Evolutionary conservation across 1,140 invertebrate species (phyloP), one percentile per base, ranked within the genome.

Genomic region (Pogonognathellus flavescens): DNA sequence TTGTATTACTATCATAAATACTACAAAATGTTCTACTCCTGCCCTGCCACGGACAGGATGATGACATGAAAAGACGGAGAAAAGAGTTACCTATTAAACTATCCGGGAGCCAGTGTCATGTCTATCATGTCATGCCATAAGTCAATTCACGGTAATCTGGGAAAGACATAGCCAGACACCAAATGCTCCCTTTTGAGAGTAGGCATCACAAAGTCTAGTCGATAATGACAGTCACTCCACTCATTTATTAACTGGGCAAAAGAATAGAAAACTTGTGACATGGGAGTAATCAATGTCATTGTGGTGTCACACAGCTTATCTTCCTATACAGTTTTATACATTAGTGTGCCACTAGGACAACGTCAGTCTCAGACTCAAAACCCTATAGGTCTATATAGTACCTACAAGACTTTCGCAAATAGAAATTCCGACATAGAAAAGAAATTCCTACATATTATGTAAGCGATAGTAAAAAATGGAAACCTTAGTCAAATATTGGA

Each of bases 161-260:
- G 22, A 31, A 9, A 13, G 59, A 60, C 59, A 60, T 18, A 22
- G 59, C 20, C 57, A 22, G 18, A 22, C 22, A 25, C 20, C 62
- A 66, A 25, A 25, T 25, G 25, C 20, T 66, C 14, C 22, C 0
- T 66, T 66, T 25, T n/a, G n/a, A n/a, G 11, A 60, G 22, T 18
- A 60, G 22, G 62, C 25, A 76, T 50, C 41, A n/a, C 70, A 16
- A 76, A 41, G 70, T 76, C 22, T 76, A 76, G 16, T n/a, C 25
- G 70, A 76, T 76, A 76, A 18, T 31, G 25, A 31, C 70, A 49
- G 70, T 76, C 70, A 76, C 70, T 76, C 70, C 41, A 7, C 41
- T 76, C 70, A 76, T 76, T 76, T 76, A 76, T 76, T 76, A 76
- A 76, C 70, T 76, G 14, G 31, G 70, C 25, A 76, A 76, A 76